These are phyloP conservation scores for Hyposoter didymator DNA, from an alignment of 2,888 invertebrate genomes.

Conservation along the genomic window DNA sequence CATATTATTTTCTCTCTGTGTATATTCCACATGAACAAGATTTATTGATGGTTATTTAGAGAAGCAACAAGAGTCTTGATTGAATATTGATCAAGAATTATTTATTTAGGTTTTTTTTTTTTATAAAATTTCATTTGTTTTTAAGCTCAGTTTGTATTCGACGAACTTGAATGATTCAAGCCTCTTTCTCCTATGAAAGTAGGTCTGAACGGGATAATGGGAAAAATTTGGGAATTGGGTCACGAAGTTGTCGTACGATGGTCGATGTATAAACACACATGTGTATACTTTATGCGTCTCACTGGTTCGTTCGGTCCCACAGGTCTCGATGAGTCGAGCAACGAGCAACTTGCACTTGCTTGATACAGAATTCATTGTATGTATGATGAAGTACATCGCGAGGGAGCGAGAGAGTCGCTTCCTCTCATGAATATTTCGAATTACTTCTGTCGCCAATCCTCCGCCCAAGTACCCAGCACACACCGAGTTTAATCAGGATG, in stretches of 20 bases:
- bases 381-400: constrained; percentile 70
- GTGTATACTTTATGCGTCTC: background rate
- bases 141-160: background rate
- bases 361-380: constrained; percentile 72
- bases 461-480: constrained; percentile 12
- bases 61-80: no score
- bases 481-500: constrained; percentile 15
- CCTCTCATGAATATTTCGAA: constrained; percentile 70
- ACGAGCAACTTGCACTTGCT: constrained; percentile 61
- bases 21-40: no score
- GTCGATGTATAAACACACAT: background rate
- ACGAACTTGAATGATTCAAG: background rate
- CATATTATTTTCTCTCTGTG: no score
- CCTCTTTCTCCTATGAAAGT: background rate
- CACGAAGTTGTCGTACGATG: background rate
- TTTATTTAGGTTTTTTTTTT: background rate
- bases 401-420: constrained; percentile 52
- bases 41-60: no score
- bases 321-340: constrained; percentile 55
- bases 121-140: background rate
- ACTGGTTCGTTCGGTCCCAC: constrained; percentile 38
- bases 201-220: background rate
- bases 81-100: no score
- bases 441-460: constrained; percentile 68
- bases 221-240: background rate